Evolutionary conservation across 1,140 invertebrate species (phyloP).

Genomic region (Antheraea mylitta): DNA sequence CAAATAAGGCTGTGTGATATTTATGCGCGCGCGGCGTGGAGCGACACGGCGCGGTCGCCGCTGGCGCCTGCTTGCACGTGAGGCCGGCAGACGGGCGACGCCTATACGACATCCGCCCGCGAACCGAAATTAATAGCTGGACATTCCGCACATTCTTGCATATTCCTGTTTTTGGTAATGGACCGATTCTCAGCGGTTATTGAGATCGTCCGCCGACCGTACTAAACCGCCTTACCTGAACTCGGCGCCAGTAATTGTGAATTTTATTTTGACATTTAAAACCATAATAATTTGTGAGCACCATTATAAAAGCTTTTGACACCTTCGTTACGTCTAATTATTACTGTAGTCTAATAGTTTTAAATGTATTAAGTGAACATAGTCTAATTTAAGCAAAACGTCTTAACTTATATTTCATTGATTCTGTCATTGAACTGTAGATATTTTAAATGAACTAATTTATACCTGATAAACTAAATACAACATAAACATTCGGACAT

Average conservation of each 20-base stretch:
- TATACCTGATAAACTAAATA: neutral
- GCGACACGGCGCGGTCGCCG: slow-evolving; percentile 28
- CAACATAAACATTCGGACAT: too few species aligned
- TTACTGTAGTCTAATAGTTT: too few species aligned
- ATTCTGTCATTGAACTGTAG: neutral
- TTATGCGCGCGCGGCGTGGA: slow-evolving; percentile 35
- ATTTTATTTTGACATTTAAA: slow-evolving; percentile 13
- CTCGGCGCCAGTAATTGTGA: slow-evolving; percentile 10
- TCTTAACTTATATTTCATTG: too few species aligned
- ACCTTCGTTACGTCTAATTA: neutral
- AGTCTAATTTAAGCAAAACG: neutral
- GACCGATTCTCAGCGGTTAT: slow-evolving; percentile 23
- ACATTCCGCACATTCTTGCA: slow-evolving; percentile 60
- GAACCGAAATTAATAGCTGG: slow-evolving; percentile 58
- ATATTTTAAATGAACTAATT: neutral
- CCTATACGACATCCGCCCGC: slow-evolving; percentile 41
- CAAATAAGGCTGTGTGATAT: slow-evolving; percentile 35
- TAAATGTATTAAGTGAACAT: neutral
- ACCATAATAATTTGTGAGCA: slow-evolving; percentile 1
- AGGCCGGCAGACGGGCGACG: slow-evolving; percentile 27
- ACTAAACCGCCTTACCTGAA: slow-evolving; percentile 18
- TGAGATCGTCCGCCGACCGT: slow-evolving; percentile 25
- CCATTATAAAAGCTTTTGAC: neutral
- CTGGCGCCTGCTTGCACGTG: slow-evolving; percentile 53
- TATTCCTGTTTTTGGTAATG: slow-evolving; percentile 44